Percentiles rank a stretch among this genome's conserved stretches.
phyloP scores from a whole-genome alignment of 1,140 invertebrate species.

The Hestina assimilis region DNA sequence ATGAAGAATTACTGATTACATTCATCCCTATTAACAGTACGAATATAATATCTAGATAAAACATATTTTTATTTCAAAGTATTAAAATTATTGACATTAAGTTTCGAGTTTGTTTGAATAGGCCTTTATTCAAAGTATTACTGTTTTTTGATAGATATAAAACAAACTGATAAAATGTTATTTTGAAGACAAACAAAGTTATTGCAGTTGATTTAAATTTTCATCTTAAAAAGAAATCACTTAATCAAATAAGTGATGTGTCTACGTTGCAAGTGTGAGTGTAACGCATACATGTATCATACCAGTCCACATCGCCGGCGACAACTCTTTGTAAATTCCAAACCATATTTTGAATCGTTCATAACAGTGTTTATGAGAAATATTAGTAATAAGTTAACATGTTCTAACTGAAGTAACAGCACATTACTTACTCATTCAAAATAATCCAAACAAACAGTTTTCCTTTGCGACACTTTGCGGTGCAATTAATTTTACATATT shows the following conservation, averaged over 20 bases:
- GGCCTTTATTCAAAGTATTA: no score
- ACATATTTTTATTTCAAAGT: no score
- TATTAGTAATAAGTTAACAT: constrained; percentile 21
- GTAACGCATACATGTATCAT: not conserved
- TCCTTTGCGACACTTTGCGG: constrained; percentile 51
- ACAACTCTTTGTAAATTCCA: constrained; percentile 8
- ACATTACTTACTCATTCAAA: constrained; percentile 71
- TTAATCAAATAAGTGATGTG: no score
- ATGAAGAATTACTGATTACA: constrained; percentile 77
- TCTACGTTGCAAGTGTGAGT: no score
- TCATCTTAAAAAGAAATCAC: no score
- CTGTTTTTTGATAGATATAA: no score
- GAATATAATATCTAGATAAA: no score
- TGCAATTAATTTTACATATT: constrained; percentile 70
- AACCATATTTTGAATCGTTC: constrained; percentile 13
- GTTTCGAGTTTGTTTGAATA: no score
- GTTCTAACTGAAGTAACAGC: constrained; percentile 30
- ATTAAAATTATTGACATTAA: no score
- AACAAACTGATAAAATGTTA: no score
- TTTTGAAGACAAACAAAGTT: no score
- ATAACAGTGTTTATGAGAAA: constrained; percentile 20
- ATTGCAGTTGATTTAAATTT: no score
- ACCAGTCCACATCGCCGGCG: not conserved
- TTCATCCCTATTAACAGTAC: not conserved
- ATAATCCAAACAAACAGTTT: constrained; percentile 61